A percentile compares a stretch with the other conserved stretches of the same genome.
phyloP scores from a whole-genome alignment of 2,797 vertebrate species.

The Anguilla megastoma region DNA sequence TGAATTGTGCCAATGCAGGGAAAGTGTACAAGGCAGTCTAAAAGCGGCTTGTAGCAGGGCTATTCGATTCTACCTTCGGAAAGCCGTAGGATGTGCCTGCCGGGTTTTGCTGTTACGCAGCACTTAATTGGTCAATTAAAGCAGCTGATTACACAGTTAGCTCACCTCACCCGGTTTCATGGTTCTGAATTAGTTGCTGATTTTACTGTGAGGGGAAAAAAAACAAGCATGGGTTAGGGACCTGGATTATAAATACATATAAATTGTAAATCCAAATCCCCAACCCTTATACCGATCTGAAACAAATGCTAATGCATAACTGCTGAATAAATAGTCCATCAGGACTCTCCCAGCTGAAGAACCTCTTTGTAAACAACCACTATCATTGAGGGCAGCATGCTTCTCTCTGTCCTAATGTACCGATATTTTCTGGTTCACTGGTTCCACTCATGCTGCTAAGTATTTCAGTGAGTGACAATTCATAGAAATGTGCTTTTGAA shows the following conservation, averaged over 20 bases:
- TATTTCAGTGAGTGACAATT: not conserved
- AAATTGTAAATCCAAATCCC: not conserved
- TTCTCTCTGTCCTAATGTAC: not conserved
- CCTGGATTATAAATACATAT: not conserved
- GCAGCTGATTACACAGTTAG: constrained; percentile 2
- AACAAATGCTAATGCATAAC: not conserved
- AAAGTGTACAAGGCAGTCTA: not conserved
- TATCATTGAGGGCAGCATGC: not conserved
- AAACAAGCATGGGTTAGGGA: not conserved
- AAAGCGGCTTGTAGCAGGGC: not conserved
- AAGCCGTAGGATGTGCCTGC: not conserved
- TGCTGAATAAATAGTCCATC: not conserved
- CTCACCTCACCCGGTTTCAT: not conserved
- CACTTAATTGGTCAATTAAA: not conserved
- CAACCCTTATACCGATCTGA: not conserved
- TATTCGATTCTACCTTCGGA: not conserved
- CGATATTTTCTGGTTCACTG: not conserved
- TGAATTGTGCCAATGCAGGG: not conserved
- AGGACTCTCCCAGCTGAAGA: not conserved
- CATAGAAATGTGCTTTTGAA: not conserved
- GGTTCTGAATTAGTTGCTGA: not conserved
- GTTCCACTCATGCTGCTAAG: not conserved
- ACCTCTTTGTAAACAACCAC: not conserved
- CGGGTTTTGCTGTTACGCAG: not conserved
- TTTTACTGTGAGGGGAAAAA: not conserved